These are phyloP conservation scores for Quadriops clusia DNA, from an alignment of 2,888 invertebrate genomes.

Conservation along the genomic window DNA sequence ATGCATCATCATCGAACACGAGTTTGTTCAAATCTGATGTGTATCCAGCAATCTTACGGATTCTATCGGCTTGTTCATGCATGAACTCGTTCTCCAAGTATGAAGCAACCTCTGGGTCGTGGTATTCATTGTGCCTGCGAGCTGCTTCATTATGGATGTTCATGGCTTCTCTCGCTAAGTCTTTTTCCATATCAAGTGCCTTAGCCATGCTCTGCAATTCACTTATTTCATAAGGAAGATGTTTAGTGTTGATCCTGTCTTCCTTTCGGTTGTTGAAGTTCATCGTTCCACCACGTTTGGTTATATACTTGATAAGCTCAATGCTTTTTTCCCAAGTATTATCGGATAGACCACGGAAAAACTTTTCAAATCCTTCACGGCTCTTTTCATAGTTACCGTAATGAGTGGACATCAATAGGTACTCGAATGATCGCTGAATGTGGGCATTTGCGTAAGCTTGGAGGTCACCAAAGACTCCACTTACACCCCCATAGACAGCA, in stretches of 20 bases:
- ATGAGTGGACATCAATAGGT: conserved; percentile 60
- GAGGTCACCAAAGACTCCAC: conserved; percentile 38
- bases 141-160: conserved; percentile 54
- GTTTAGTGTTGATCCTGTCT: conserved; percentile 32
- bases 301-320: conserved; percentile 64
- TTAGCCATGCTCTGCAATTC: conserved; percentile 62
- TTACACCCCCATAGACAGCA: conserved; percentile 51
- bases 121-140: conserved; percentile 41
- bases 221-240: conserved; percentile 45
- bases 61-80: conserved; percentile 51
- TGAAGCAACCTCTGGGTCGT: conserved; percentile 62
- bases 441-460: conserved; percentile 51
- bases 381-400: conserved; percentile 67
- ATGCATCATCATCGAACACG: conserved; percentile 46
- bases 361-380: conserved; percentile 61
- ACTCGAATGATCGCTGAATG: conserved; percentile 62
- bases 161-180: conserved; percentile 54
- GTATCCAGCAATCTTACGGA: conserved; percentile 63
- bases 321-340: conserved; percentile 61
- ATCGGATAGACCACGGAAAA: conserved; percentile 64
- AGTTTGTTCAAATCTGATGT: conserved; percentile 58
- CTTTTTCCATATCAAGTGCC: conserved; percentile 65
- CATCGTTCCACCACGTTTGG: conserved; percentile 56
- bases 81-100: conserved; percentile 69
- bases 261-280: conserved; percentile 37